Evolutionary conservation across 2,888 invertebrate genomes (phyloP).

Genomic region (Xiphydria camelus): DNA sequence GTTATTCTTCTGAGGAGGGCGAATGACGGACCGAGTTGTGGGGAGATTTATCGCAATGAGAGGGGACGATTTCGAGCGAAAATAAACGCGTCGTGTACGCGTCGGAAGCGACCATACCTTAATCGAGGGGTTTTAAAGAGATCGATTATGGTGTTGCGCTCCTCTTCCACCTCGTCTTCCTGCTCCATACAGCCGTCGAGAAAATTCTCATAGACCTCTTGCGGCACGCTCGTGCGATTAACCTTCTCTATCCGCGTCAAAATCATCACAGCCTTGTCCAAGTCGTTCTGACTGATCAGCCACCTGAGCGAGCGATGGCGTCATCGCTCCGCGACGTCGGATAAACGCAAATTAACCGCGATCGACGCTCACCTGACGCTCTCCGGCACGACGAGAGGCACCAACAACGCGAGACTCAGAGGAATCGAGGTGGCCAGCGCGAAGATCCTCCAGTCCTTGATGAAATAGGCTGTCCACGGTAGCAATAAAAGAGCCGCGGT

Average conservation of each 20-base stretch:
- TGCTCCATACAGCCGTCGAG: conserved; percentile 44
- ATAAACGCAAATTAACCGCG: too few species aligned
- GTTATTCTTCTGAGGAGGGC: conserved; percentile 21
- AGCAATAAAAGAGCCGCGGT: conserved; percentile 58
- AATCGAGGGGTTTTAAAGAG: conserved; percentile 54
- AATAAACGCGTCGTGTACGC: too few species aligned
- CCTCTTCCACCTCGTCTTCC: conserved; percentile 12
- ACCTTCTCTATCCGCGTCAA: conserved; percentile 58
- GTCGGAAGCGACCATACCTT: too few species aligned
- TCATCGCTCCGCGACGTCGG: too few species aligned
- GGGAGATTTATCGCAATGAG: too few species aligned
- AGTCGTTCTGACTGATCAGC: conserved; percentile 29
- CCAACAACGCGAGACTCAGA: conserved; percentile 51
- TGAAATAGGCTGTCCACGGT: conserved; percentile 61
- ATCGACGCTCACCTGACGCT: conserved; percentile 56
- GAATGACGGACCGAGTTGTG: too few species aligned
- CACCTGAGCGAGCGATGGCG: too few species aligned
- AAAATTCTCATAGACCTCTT: conserved; percentile 60
- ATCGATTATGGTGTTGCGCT: conserved; percentile 38
- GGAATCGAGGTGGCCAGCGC: conserved; percentile 58
- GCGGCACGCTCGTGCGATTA: conserved; percentile 59
- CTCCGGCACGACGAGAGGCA: conserved; percentile 59
- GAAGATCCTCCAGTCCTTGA: conserved; percentile 58
- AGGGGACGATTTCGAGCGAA: too few species aligned
- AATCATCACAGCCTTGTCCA: conserved; percentile 57